Evolutionary conservation across 64 coral and sea anemone species (phyloP), one percentile per base, ranked within the genome.

Genomic region (Pocillopora verrucosa): DNA sequence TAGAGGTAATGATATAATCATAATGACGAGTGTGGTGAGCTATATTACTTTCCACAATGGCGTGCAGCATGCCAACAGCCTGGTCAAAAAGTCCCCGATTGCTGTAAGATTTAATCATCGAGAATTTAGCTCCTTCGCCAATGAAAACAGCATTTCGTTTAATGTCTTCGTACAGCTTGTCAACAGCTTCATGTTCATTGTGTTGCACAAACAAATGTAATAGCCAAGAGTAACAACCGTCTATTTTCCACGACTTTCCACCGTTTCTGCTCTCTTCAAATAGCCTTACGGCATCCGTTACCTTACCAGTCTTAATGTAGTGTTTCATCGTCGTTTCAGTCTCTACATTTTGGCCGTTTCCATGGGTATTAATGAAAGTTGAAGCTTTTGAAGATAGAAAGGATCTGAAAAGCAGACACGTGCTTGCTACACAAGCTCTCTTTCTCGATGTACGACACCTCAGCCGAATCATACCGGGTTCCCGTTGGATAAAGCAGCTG

Each of bases 21-120:
- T 88, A 91, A 80, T 89, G 93, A 34, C 95, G 70, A 13, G 84
- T 97, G 73, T 97, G 95, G 59, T 88, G 62, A 74, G 88, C 81
- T 77, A 82, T 83, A 17, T 76, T 80, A 0, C 90, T 82, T 37
- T 93, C 76, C 38, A 75, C 74, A 26, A 90, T 87, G 58, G 24
- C 67, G 30, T 34, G 73, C 14, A 97, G 60, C 72, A 93, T 51
- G 65, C 25, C 63, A 68, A 94, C 76, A 30, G 92, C 95, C 38
- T 68, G 13, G 20, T 88, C 69, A 77, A 83, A 97, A 72, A 74
- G 81, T 15, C 80, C 76, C 17, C 95, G 82, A 59, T 72, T 61
- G 59, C 76, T 74, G 61, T 93, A 97, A 24, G 95, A 97, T 51
- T 92, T 89, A 69, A 97, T 91, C 57, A 97, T 68, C 0, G 84